Base-by-base conservation (phyloP, 2,113 vertebrate species). In the Ancistrus triradiatus region DNA sequence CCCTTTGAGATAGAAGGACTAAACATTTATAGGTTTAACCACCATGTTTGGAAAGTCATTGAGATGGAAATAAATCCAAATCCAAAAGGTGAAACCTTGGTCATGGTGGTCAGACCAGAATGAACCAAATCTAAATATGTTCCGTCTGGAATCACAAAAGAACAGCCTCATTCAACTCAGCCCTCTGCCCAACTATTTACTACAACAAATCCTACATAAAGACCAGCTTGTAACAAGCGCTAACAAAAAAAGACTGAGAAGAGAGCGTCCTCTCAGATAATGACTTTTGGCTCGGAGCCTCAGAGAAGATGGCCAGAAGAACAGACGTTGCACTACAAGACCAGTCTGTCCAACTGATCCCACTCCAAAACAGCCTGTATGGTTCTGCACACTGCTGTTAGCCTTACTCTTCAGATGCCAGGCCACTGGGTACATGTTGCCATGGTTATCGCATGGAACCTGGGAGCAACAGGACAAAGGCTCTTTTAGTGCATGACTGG, bases 391-490 rank as follows among this genome's bases (percentile, higher is more conserved):
- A 5, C 59, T n/a, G 19, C 31, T 10, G 21, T 13, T 7, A 13
- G 10, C 31, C 4, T 13, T 19, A 31, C 19, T 15, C 40, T 38
- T 21, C 38, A 9, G 22, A 35, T 25, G 24, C 33, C 37, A 19
- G 22, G 35, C 37, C 38, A 44, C 7, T 3, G 56, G 33, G 44
- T 35, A 46, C 14, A 14, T 3, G 68, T 59, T 70, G 68, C 68
- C 68, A 64, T 70, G 60, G 50, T 47, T 64, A 64, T 51, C 15
- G 44, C 3, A 4, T 13, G 25, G 13, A 56, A 51, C 56, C 37
- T 4, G 4, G 50, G 35, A 14, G 44, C 13, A 4, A 1, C 11
- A 25, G 49, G 37, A 70, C 68, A 70, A 64, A 63, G 44, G 22
- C 7, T 7, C 68, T 55, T 64, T 64, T 37, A 58, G 42, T 49